Evolutionary conservation across 2,888 invertebrate genomes (phyloP).

Genomic region (Cataglyphis altisquamis): DNA sequence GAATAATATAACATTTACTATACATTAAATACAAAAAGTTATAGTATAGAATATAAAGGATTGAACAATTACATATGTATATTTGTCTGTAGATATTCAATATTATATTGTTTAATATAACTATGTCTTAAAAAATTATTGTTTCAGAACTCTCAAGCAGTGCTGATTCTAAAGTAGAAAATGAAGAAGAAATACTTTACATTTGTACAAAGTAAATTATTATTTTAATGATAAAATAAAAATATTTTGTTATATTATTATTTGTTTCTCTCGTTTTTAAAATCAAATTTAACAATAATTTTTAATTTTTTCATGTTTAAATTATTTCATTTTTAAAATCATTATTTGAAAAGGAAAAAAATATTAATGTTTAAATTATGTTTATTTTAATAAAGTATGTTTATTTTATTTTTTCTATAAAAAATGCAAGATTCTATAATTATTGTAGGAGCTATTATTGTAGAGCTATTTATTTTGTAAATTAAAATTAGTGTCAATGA

Average conservation of each 20-base stretch:
- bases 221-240: background rate
- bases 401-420: background rate
- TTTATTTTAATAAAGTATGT: background rate
- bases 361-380: background rate
- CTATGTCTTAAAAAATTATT: background rate
- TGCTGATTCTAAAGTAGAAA: background rate
- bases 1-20: conserved; percentile 12
- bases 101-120: background rate
- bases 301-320: background rate
- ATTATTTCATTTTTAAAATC: conserved; percentile 10
- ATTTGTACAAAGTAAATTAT: background rate
- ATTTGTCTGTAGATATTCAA: background rate
- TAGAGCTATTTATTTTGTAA: background rate
- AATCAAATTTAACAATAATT: background rate
- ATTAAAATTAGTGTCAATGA: background rate
- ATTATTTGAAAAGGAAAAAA: background rate
- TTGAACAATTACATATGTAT: background rate
- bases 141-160: background rate
- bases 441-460: background rate
- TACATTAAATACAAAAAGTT: conserved; percentile 18
- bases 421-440: conserved; percentile 6
- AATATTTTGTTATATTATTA: background rate
- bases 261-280: background rate
- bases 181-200: background rate
- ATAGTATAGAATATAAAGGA: background rate